phyloP scores from a whole-genome alignment of 2,113 vertebrate genomes.

The Chaetorhynchus papuensis region DNA sequence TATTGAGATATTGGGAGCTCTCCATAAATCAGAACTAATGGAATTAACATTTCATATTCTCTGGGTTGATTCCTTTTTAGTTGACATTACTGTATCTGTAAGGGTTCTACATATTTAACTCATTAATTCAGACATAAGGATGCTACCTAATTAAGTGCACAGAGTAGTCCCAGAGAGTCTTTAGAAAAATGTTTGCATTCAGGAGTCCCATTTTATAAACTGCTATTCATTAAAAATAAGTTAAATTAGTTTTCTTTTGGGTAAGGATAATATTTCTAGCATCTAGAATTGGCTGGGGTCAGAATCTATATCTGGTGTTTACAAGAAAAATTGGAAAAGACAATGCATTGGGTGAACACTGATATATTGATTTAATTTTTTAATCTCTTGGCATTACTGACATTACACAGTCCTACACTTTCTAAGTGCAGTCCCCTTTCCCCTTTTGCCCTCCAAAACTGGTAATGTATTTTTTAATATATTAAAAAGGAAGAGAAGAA shows the following conservation, averaged over 20 bases:
- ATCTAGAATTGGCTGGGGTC: neutral
- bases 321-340: neutral
- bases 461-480: neutral
- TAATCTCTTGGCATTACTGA: neutral
- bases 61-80: neutral
- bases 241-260: neutral
- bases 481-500: constrained; percentile 21
- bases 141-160: neutral
- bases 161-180: neutral
- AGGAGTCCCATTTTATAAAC: neutral
- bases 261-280: neutral
- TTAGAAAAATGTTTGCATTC: neutral
- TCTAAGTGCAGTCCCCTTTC: neutral
- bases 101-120: neutral
- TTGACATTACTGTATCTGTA: neutral
- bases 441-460: neutral
- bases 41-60: neutral
- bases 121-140: neutral
- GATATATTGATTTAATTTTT: constrained; percentile 13
- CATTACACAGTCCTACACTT: neutral
- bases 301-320: neutral
- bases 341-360: neutral
- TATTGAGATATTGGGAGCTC: neutral
- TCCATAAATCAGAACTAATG: neutral
- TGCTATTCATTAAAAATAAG: neutral